A percentile compares a stretch with the other conserved stretches of the same genome.
Evolutionary conservation across 2,888 invertebrate species (phyloP).

Genomic region (Serrognathus titanus): DNA sequence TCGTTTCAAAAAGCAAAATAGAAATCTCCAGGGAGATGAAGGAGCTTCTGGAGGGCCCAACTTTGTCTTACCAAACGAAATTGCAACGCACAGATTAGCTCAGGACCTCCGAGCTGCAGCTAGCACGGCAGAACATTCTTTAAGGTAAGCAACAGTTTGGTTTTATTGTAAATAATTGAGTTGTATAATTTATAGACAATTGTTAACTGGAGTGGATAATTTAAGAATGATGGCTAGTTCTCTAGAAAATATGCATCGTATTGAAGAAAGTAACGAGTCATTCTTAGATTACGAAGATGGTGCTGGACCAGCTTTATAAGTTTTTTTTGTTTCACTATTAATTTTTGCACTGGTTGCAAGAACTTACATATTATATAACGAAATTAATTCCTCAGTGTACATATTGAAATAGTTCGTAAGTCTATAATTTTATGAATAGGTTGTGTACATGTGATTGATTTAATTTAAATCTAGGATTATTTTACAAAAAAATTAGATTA

Average conservation of each 20-base stretch:
- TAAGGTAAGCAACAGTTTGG: slow-evolving; percentile 50
- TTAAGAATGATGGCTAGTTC: slow-evolving; percentile 62
- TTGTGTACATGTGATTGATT: slow-evolving; percentile 22
- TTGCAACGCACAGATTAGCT: slow-evolving; percentile 54
- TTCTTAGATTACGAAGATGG: slow-evolving; percentile 52
- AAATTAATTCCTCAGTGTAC: slow-evolving; percentile 5
- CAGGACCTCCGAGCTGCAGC: slow-evolving; percentile 62
- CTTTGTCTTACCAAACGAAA: slow-evolving; percentile 32
- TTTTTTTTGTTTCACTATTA: neutral
- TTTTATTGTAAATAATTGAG: no score
- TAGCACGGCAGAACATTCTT: slow-evolving; percentile 61
- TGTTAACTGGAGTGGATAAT: slow-evolving; percentile 65
- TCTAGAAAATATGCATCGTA: slow-evolving; percentile 58
- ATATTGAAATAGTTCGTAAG: slow-evolving; percentile 7
- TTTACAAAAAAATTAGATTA: neutral
- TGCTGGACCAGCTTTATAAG: slow-evolving; percentile 50
- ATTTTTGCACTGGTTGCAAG: neutral
- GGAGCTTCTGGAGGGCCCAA: slow-evolving; percentile 50
- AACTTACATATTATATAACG: neutral
- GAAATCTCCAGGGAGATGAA: slow-evolving; percentile 48
- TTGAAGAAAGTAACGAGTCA: slow-evolving; percentile 52
- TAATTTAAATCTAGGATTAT: neutral
- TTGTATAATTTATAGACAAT: slow-evolving; percentile 52
- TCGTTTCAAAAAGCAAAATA: slow-evolving; percentile 53
- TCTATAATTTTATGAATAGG: slow-evolving; percentile 16